Conservation (phyloP, 2,113 vertebrate species). For the Indicator maculatus region DNA sequence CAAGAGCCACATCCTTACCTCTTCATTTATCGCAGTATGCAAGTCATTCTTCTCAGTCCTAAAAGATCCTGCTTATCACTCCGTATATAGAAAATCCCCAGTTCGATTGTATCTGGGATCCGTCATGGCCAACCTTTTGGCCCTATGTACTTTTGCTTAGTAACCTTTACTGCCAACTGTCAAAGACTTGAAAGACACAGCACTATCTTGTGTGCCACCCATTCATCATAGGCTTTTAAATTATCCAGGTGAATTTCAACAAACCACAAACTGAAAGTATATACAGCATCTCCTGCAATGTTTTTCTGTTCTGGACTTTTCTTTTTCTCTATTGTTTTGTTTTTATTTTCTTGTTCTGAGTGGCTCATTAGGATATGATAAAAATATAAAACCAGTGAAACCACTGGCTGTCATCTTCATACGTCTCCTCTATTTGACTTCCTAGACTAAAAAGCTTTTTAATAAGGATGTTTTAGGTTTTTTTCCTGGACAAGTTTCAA, state of each 20-base stretch:
- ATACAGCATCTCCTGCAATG: slow-evolving; percentile 1
- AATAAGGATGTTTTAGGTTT: slow-evolving; percentile 40
- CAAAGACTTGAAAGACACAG: slow-evolving; percentile 38
- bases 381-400: background rate
- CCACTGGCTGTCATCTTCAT: background rate
- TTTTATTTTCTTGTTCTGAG: background rate
- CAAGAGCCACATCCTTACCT: background rate
- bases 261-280: background rate
- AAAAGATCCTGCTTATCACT: slow-evolving; percentile 41
- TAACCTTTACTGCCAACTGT: slow-evolving; percentile 11
- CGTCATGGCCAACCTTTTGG: slow-evolving; percentile 57
- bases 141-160: slow-evolving; percentile 39
- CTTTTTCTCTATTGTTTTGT: background rate
- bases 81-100: background rate
- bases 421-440: slow-evolving; percentile 23
- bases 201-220: slow-evolving; percentile 1
- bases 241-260: slow-evolving; percentile 28
- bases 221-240: slow-evolving; percentile 40
- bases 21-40: slow-evolving; percentile 22
- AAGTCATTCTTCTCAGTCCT: slow-evolving; percentile 5
- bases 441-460: slow-evolving; percentile 49
- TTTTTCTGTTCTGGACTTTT: background rate
- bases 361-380: slow-evolving; percentile 45
- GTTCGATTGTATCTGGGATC: slow-evolving; percentile 48
- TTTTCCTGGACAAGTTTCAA: background rate